These are phyloP conservation scores for Piscicola geometra DNA, from an alignment of 2,888 invertebrate genomes.

Conservation along the genomic window DNA sequence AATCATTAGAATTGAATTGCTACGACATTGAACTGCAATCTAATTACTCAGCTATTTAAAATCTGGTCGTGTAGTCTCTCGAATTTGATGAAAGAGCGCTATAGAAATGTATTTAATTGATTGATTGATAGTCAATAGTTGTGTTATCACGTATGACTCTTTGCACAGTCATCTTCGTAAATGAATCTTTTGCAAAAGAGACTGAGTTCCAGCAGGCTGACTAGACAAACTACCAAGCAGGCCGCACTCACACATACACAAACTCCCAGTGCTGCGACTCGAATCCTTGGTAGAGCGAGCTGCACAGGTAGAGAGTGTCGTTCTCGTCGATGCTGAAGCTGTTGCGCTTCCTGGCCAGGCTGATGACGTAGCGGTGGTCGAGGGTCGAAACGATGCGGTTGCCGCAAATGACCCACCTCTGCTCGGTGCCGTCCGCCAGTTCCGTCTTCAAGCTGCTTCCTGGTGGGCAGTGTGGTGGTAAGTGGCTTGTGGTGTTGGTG, in stretches of 20 bases:
- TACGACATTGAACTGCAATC: too few species aligned
- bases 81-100: too few species aligned
- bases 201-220: too few species aligned
- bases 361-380: neutral
- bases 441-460: conserved; percentile 1
- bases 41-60: too few species aligned
- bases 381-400: neutral
- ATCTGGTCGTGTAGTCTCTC: too few species aligned
- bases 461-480: neutral
- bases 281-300: neutral
- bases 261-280: conserved; percentile 8
- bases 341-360: neutral
- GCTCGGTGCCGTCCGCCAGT: neutral
- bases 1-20: too few species aligned
- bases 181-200: too few species aligned
- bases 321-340: conserved; percentile 2
- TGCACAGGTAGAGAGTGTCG: neutral
- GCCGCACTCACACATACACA: neutral
- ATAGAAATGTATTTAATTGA: too few species aligned
- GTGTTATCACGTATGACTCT: too few species aligned
- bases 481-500: neutral
- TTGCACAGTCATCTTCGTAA: too few species aligned
- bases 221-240: too few species aligned
- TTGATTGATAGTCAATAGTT: too few species aligned
- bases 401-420: conserved; percentile 8